A percentile compares a stretch with the other conserved stretches of the same genome.
Conservation (phyloP, 2,113 vertebrate species). For the Seriola rivoliana region DNA sequence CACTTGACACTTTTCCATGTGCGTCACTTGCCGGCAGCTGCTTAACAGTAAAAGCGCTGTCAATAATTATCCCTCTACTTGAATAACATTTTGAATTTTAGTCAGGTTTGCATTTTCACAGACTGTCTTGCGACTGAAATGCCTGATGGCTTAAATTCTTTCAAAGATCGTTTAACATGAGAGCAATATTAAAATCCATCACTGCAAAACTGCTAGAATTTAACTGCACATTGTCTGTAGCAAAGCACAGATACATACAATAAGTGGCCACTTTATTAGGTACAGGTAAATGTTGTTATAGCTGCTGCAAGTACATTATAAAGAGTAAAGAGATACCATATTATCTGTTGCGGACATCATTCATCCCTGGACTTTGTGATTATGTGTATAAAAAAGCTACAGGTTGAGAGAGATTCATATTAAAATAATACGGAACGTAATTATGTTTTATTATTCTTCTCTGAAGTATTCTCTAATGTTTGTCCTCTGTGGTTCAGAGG, state of each 20-base stretch:
- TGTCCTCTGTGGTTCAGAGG: conserved; percentile 41
- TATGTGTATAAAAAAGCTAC: conserved; percentile 6
- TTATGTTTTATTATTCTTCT: conserved; percentile 26
- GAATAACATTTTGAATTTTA: background rate
- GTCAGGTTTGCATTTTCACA: conserved; percentile 5
- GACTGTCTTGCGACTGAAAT: background rate
- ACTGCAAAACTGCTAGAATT: background rate
- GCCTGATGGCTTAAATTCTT: background rate
- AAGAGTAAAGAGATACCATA: background rate
- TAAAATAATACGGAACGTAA: conserved; percentile 36
- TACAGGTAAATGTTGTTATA: background rate
- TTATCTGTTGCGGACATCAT: background rate
- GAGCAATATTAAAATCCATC: background rate
- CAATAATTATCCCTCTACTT: conserved; percentile 21
- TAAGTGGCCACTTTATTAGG: background rate
- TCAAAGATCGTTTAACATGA: background rate
- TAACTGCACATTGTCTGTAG: background rate
- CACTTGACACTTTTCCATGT: conserved; percentile 3
- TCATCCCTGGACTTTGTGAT: background rate
- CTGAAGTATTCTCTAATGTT: conserved; percentile 39
- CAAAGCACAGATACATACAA: background rate
- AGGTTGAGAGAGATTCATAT: conserved; percentile 21
- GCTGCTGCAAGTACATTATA: background rate
- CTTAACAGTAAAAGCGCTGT: conserved; percentile 6
- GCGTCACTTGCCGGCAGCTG: conserved; percentile 17